phyloP scores from a whole-genome alignment of 2,888 invertebrate genomes.

The Agonopterix arenella region DNA sequence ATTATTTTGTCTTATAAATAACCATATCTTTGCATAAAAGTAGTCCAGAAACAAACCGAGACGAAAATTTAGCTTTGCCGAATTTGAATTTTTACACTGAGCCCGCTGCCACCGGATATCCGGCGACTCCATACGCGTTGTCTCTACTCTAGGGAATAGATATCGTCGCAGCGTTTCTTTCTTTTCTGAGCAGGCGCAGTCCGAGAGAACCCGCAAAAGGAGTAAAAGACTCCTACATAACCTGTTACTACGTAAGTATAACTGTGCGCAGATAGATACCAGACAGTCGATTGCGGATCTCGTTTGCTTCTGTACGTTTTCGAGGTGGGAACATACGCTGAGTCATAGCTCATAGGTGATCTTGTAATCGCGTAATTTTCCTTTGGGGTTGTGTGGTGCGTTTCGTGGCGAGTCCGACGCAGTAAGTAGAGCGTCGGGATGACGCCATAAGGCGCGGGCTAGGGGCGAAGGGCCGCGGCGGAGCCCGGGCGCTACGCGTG shows the following conservation, averaged over 20 bases:
- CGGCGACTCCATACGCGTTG: constrained; percentile 70
- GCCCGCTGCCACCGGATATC: constrained; percentile 57
- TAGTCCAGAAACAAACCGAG: neutral
- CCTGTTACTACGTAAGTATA: constrained; percentile 75
- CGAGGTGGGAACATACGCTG: constrained; percentile 24
- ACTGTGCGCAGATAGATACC: constrained; percentile 29
- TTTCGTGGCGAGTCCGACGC: constrained; percentile 2
- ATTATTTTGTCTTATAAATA: neutral
- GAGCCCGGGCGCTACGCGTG: neutral
- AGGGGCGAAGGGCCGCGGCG: constrained; percentile 24
- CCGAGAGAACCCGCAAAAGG: constrained; percentile 74
- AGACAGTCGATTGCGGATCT: constrained; percentile 30
- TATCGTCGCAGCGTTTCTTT: constrained; percentile 63
- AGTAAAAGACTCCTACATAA: constrained; percentile 78
- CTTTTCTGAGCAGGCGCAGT: constrained; percentile 77
- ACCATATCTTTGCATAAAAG: neutral
- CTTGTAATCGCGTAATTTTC: constrained; percentile 10
- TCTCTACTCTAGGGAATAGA: constrained; percentile 71
- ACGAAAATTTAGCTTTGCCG: constrained; percentile 17
- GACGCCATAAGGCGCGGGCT: constrained; percentile 36
- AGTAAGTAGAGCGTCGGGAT: constrained; percentile 38
- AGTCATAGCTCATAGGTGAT: constrained; percentile 37
- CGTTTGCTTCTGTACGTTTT: constrained; percentile 21
- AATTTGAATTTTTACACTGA: constrained; percentile 43
- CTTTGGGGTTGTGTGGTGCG: constrained; percentile 10